Conservation (phyloP, 2,797 vertebrate genomes). For the Myotis planiceps region DNA sequence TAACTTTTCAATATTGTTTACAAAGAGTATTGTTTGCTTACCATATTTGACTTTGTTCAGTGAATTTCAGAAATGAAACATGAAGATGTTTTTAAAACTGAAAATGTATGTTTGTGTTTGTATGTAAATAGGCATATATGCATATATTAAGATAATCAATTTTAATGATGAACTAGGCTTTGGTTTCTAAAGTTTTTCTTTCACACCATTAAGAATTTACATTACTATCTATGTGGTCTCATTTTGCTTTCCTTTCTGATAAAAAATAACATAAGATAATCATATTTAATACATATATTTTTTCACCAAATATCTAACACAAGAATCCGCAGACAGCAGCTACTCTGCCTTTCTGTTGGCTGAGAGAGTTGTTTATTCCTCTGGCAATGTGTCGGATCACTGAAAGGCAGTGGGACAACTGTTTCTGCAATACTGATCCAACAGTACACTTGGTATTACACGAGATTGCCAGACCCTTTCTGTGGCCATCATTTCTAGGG, state of each 20-base stretch:
- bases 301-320: neutral
- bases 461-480: neutral
- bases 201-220: neutral
- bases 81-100: neutral
- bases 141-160: neutral
- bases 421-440: neutral
- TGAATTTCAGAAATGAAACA: neutral
- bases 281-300: neutral
- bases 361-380: slow-evolving; percentile 13
- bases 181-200: neutral
- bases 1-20: neutral
- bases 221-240: neutral
- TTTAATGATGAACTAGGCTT: neutral
- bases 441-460: neutral
- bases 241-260: neutral
- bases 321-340: neutral
- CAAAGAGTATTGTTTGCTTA: neutral
- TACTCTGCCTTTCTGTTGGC: neutral
- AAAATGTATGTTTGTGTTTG: neutral
- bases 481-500: neutral
- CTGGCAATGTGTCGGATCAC: neutral
- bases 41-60: neutral
- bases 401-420: neutral
- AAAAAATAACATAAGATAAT: slow-evolving; percentile 29
- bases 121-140: neutral